A percentile compares a stretch with the other conserved stretches of the same genome.
These are phyloP conservation scores for Molanna angustata DNA, from an alignment of 2,888 invertebrate genomes.

Conservation along the genomic window DNA sequence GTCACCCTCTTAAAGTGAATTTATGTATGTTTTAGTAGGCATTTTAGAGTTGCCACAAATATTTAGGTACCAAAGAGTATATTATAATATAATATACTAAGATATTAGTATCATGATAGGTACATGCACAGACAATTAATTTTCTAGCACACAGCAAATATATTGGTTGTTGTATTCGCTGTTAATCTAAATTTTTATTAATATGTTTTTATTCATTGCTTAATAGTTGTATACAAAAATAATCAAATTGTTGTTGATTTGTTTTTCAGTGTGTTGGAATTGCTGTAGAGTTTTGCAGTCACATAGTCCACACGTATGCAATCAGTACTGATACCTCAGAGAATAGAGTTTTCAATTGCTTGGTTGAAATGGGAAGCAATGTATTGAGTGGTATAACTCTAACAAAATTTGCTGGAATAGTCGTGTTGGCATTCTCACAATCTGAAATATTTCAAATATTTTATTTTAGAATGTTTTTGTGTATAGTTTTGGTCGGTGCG, in stretches of 20 bases:
- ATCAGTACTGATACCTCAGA: constrained; percentile 46
- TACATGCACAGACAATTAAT: too few species aligned
- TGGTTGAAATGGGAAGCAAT: constrained; percentile 83
- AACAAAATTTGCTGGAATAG: constrained; percentile 89
- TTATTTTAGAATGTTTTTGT: constrained; percentile 95
- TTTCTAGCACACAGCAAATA: too few species aligned
- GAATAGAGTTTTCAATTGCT: constrained; percentile 65
- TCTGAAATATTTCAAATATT: constrained; percentile 91
- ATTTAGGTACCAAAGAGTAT: too few species aligned
- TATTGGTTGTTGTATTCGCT: too few species aligned
- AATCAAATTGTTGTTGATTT: constrained; percentile 16
- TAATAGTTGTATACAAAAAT: too few species aligned
- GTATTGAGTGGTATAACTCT: constrained; percentile 93
- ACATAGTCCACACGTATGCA: constrained; percentile 72
- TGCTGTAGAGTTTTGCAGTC: constrained; percentile 93
- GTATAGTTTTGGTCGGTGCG: constrained; percentile 89
- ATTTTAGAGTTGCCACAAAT: too few species aligned
- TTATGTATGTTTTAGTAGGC: too few species aligned
- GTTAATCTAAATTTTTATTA: too few species aligned
- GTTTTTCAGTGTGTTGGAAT: constrained; percentile 79
- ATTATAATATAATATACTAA: too few species aligned
- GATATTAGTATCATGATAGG: too few species aligned
- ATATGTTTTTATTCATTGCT: too few species aligned
- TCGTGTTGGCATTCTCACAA: constrained; percentile 88
- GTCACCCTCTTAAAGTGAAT: too few species aligned